Evolutionary conservation across 2,113 vertebrate species (phyloP), one percentile per base, ranked within the genome.

Genomic region (Albula goreensis): DNA sequence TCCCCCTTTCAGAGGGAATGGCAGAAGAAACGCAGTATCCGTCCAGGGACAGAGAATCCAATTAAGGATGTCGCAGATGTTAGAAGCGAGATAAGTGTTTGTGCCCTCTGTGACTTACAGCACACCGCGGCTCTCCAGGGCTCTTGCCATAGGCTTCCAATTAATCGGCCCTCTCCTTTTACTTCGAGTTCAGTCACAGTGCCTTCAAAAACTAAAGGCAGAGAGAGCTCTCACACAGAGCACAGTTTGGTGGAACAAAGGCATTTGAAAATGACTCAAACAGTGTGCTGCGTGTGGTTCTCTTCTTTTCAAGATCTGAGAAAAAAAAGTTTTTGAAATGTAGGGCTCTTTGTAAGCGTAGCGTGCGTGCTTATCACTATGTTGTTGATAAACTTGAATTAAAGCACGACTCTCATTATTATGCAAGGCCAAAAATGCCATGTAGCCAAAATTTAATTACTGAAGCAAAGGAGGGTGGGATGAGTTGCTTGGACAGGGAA

Each of bases 51-150:
- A 22, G 22, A 19, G 48, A 80, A 80, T 50, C 50, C 78, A 17
- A 80, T 80, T 80, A 80, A 17, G 78, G 70, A 19, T 50, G 78
- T 50, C 22, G 41, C 78, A 80, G 78, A 80, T 80, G 78, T 80
- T 80, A 50, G 15, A 1, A 31, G 78, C 2, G 17, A 80, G 78
- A 80, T 80, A 80, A 50, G 48, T 49, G 78, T 50, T 80, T 19
- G 9, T 50, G 41, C 78, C 78, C 48, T 80, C 78, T 80, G 78
- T 50, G 78, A 17, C 78, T 50, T 80, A 50, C 78, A 50, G 50
- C 48, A 19, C 17, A 15, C 78, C 50, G 12, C 49, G 19, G 48
- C 41, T 49, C 50, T 48, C 41, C 41, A 80, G 25, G 15, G 78
- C 15, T 49, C 7, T 49, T 25, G 1, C 48, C 13, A 80, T 5